Base-by-base conservation (phyloP, 2,113 vertebrate genomes). In the Pipa parva region DNA sequence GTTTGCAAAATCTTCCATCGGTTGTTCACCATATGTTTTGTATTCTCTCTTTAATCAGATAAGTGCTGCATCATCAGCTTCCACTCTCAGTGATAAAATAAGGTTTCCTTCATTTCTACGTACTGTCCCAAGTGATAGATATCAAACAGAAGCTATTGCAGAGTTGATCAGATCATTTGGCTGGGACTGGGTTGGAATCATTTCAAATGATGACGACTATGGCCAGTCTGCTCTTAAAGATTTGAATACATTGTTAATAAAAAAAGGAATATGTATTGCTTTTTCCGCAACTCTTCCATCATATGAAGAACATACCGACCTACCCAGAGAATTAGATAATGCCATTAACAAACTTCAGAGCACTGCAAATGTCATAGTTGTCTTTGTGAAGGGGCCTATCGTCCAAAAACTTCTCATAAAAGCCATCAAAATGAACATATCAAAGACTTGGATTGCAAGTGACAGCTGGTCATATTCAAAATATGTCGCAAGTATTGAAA, bases 361-460 rank as follows among this genome's bases (percentile, higher is more conserved):
- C n/a, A 79, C 77, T n/a, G 45, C 10, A 7, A 63, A 77, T 11
- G 80, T 87, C 48, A 67, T 88, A 1, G 39, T 88, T 29, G 63
- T 85, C 2, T 81, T 86, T 65, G 62, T 82, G 5, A 84, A 78
- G 39, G 28, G 26, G 15, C 50, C 80, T 2, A 39, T 83, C 48
- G 84, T 87, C 15, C 10, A 58, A 29, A 33, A 48, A 27, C 73
- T 88, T 25, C 79, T 88, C 42, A 13, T 39, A 3, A 76, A 85
- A 65, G 77, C 84, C 63, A 78, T 86, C n/a, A 17, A 9, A 2
- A 71, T 48, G 24, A 78, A 78, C 17, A 78, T 79, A 39, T 63
- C 74, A 3, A 79, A 73, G 51, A 81, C 50, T 13, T 88, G 87
- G 87, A 76, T 88, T 15, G 78, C 81, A 49, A 85, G 73, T 52